Evolutionary conservation across 1,140 invertebrate genomes (phyloP).

Genomic region (Schlechtendalia chinensis): DNA sequence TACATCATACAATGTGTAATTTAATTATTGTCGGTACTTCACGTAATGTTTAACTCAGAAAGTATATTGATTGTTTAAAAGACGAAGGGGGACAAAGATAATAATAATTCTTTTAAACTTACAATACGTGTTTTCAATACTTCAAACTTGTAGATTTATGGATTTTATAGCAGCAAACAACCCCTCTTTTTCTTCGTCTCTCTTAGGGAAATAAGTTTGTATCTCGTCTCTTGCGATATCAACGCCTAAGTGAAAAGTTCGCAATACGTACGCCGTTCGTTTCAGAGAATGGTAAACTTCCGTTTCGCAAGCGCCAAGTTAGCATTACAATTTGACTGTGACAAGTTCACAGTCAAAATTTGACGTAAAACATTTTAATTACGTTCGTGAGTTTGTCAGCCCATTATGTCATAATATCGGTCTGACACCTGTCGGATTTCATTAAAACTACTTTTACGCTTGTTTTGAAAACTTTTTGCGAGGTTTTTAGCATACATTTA

Average conservation of each 20-base stretch:
- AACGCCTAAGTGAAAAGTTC: constrained; percentile 41
- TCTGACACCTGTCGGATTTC: constrained; percentile 40
- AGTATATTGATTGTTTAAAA: background rate
- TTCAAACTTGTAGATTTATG: background rate
- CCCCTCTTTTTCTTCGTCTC: background rate
- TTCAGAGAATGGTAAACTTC: constrained; percentile 21
- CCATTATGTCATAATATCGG: constrained; percentile 34
- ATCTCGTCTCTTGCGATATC: constrained; percentile 18
- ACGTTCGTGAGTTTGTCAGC: constrained; percentile 11
- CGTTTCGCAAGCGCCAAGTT: background rate
- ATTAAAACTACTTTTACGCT: constrained; percentile 32
- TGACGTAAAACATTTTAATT: constrained; percentile 49
- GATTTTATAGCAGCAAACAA: constrained; percentile 16
- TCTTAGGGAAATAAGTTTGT: constrained; percentile 20
- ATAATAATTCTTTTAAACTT: constrained; percentile 3
- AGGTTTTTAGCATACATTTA: constrained; percentile 34
- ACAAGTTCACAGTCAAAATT: constrained; percentile 40
- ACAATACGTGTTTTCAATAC: constrained; percentile 5
- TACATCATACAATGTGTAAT: too few species aligned
- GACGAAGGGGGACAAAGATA: background rate
- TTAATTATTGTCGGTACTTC: too few species aligned
- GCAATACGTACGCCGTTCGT: background rate
- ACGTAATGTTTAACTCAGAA: background rate
- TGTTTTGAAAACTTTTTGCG: background rate
- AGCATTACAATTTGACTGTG: constrained; percentile 34